Evolutionary conservation across 2,797 vertebrate species (phyloP).

Genomic region (Buphagus erythrorhynchus): DNA sequence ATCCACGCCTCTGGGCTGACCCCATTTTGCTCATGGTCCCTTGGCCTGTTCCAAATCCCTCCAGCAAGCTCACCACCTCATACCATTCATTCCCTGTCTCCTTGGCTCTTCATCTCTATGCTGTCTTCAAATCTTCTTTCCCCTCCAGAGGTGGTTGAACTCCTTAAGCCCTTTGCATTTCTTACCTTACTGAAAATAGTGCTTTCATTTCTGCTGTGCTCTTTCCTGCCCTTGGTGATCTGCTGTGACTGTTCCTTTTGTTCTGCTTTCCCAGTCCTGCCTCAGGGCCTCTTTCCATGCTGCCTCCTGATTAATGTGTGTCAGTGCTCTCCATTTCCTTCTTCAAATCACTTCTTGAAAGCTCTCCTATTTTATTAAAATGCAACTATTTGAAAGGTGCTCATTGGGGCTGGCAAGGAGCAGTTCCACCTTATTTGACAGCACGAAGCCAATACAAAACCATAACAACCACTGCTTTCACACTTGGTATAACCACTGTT

Average conservation of each 20-base stretch:
- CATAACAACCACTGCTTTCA: neutral
- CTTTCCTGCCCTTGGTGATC: conserved; percentile 47
- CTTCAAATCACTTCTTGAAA: conserved; percentile 58
- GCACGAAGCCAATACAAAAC: neutral
- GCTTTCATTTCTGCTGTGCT: conserved; percentile 16
- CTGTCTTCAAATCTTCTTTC: conserved; percentile 7
- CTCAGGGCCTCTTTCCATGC: conserved; percentile 21
- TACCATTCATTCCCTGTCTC: neutral
- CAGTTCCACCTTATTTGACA: neutral
- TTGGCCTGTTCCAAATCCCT: neutral
- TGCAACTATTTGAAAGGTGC: neutral
- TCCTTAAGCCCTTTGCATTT: neutral
- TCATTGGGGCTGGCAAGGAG: neutral
- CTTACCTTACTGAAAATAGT: neutral
- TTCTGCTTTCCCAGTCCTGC: neutral
- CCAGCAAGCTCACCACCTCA: neutral
- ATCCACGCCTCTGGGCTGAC: neutral
- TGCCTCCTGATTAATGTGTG: conserved; percentile 58
- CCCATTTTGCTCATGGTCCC: neutral
- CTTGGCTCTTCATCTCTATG: neutral
- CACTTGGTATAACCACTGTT: neutral
- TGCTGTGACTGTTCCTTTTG: conserved; percentile 52
- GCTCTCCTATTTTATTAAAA: conserved; percentile 22
- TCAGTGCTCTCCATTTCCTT: conserved; percentile 67
- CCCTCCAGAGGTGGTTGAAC: neutral